These are phyloP conservation scores for Rhynchopsitta pachyrhyncha DNA, from an alignment of 2,113 vertebrate species.

Conservation along the genomic window DNA sequence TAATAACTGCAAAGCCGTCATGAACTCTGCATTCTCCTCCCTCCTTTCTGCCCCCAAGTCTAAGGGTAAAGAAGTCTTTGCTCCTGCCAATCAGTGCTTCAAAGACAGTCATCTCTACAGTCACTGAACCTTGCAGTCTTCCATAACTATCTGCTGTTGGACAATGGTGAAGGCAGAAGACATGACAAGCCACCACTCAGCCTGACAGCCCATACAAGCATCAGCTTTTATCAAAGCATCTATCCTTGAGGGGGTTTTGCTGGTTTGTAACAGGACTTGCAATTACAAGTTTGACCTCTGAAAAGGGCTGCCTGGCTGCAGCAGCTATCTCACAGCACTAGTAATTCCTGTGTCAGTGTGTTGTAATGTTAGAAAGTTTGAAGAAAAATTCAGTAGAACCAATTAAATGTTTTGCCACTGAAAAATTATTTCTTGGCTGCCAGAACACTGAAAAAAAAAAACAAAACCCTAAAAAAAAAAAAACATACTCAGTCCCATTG, in stretches of 20 bases:
- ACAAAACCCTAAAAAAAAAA: not conserved
- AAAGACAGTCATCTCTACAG: not conserved
- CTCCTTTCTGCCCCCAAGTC: not conserved
- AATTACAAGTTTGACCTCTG: not conserved
- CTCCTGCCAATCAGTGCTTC: not conserved
- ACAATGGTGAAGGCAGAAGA: not conserved
- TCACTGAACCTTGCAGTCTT: not conserved
- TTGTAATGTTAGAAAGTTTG: fast-evolving
- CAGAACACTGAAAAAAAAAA: not conserved
- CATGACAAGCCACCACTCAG: not conserved
- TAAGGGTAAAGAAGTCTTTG: not conserved
- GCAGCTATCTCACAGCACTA: not conserved
- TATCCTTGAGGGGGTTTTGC: not conserved
- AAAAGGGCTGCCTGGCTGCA: not conserved
- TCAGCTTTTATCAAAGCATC: not conserved
- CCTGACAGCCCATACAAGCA: not conserved
- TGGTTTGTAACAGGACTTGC: not conserved
- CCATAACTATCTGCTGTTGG: not conserved
- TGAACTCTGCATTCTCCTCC: fast-evolving
- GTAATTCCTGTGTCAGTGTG: fast-evolving
- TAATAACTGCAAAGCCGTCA: not conserved
- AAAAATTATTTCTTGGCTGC: not conserved
- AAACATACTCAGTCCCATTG: not conserved
- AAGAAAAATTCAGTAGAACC: not conserved
- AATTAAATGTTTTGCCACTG: fast-evolving